A percentile compares a stretch with the other conserved stretches of the same genome.
Evolutionary conservation across 2,797 vertebrate genomes (phyloP).

Genomic region (Diplodus sargus): DNA sequence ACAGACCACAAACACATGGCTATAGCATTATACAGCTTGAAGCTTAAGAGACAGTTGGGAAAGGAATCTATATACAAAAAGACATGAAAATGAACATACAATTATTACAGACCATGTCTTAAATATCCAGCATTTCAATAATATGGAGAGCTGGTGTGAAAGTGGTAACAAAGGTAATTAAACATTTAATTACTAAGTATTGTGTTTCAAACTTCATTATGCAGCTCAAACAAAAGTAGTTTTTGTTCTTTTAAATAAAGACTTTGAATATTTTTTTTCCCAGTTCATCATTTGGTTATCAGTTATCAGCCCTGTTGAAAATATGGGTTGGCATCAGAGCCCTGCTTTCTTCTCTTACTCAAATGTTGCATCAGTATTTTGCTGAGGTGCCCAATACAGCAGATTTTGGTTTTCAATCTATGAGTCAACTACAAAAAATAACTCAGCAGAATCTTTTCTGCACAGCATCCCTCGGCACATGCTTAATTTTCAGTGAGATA

Average conservation of each 20-base stretch:
- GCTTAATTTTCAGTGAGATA: neutral
- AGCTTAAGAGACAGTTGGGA: neutral
- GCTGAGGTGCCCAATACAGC: constrained; percentile 32
- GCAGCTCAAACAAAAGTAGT: neutral
- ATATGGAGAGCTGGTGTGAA: neutral
- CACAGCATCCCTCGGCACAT: neutral
- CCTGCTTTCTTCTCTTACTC: constrained; percentile 39
- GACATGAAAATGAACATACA: neutral
- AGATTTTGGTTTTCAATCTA: constrained; percentile 13
- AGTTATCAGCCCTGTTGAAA: constrained; percentile 16
- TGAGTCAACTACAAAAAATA: constrained; percentile 36
- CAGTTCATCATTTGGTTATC: constrained; percentile 28
- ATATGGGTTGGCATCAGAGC: constrained; percentile 10
- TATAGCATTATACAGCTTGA: neutral
- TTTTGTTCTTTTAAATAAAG: neutral
- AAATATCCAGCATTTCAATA: neutral
- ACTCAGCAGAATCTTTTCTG: constrained; percentile 16
- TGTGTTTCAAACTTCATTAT: neutral
- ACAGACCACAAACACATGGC: neutral
- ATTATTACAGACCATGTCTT: neutral
- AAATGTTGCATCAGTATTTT: constrained; percentile 50
- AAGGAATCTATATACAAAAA: neutral
- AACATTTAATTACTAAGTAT: neutral
- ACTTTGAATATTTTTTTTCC: neutral
- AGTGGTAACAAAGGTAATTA: neutral